Conservation (phyloP, 2,888 invertebrate genomes). For the Pterostichus niger region DNA sequence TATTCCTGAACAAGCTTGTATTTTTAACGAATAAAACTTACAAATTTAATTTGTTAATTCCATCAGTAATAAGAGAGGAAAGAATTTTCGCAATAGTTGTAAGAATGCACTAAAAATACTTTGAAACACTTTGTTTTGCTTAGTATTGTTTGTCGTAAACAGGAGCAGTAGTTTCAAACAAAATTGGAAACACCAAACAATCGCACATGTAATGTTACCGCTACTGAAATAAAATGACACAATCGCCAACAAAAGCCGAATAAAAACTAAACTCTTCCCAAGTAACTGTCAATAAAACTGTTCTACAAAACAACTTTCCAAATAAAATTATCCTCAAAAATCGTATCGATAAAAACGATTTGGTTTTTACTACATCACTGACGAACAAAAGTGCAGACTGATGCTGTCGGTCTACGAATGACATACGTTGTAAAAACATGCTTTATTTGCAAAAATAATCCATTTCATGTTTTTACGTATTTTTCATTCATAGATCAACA, state of each 20-base stretch:
- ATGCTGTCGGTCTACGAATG: constrained; percentile 17
- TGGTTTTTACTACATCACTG: constrained; percentile 29
- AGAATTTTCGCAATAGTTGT: constrained; percentile 15
- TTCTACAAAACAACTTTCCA: constrained; percentile 30
- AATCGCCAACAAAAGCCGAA: constrained; percentile 45
- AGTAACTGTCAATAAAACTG: constrained; percentile 52
- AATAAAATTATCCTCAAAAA: constrained; percentile 62
- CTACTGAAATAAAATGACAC: constrained; percentile 43
- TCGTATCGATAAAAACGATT: constrained; percentile 56
- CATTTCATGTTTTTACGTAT: constrained; percentile 3
- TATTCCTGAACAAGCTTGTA: no score
- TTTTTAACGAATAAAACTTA: no score
- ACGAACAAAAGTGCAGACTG: constrained; percentile 34
- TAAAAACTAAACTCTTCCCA: constrained; percentile 53
- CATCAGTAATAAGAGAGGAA: not conserved
- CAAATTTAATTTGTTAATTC: no score
- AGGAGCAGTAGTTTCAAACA: constrained; percentile 36
- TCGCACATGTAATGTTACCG: constrained; percentile 22
- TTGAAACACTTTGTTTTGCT: constrained; percentile 36
- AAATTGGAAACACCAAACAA: constrained; percentile 42
- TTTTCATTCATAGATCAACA: not conserved
- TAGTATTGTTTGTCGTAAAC: constrained; percentile 36
- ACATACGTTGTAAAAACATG: constrained; percentile 21
- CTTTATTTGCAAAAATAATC: constrained; percentile 28
- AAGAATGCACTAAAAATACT: constrained; percentile 19